Evolutionary conservation across 2,113 vertebrate species (phyloP).

Genomic region (Strix uralensis): DNA sequence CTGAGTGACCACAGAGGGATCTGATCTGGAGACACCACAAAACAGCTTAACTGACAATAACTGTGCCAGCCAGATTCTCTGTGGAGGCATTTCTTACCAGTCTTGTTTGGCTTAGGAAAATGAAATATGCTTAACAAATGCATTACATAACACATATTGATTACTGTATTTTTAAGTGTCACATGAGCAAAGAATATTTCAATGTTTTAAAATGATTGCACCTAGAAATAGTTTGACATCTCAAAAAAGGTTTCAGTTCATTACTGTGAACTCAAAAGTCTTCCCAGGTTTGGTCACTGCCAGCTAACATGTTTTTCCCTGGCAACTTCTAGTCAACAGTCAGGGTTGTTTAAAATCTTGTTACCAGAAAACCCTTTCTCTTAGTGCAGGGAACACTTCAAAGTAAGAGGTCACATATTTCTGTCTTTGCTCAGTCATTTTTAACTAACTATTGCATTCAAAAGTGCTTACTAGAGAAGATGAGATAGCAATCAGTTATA

Average conservation of each 20-base stretch:
- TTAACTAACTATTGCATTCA: not conserved
- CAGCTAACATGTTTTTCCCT: not conserved
- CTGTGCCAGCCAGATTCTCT: not conserved
- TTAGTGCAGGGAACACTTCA: not conserved
- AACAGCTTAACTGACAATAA: not conserved
- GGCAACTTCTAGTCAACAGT: not conserved
- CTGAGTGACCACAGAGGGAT: not conserved
- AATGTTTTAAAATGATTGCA: not conserved
- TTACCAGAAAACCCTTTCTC: not conserved
- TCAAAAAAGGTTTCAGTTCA: not conserved
- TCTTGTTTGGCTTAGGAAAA: not conserved
- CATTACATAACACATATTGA: not conserved
- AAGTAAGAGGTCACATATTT: not conserved
- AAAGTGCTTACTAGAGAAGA: not conserved
- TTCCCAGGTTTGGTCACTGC: not conserved
- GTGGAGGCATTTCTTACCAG: not conserved
- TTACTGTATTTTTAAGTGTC: not conserved
- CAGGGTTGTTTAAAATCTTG: not conserved
- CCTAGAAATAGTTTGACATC: not conserved
- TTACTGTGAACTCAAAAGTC: not conserved
- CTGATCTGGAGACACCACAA: not conserved
- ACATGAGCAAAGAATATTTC: not conserved
- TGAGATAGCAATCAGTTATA: not conserved
- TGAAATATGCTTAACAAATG: not conserved
- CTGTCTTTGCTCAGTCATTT: not conserved